A percentile compares a stretch with the other conserved stretches of the same genome.
Evolutionary conservation across 2,888 invertebrate genomes (phyloP).

Genomic region (Laspeyria flexula): DNA sequence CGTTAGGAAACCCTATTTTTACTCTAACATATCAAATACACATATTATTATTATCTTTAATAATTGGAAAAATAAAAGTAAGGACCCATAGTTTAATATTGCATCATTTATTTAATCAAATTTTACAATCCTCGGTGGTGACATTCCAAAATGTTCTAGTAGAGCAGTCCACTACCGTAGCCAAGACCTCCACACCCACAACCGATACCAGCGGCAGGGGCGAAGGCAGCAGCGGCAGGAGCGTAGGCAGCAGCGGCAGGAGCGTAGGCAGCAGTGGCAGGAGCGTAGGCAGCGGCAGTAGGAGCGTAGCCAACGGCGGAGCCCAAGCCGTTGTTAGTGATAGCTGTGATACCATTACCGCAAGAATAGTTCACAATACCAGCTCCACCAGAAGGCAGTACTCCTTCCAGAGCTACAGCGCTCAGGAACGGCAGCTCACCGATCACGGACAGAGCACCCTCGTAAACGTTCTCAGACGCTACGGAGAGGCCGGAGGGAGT

Average conservation of each 20-base stretch:
- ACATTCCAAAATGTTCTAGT: not conserved
- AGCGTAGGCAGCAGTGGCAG: not conserved
- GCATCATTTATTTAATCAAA: no score
- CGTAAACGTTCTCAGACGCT: slow-evolving; percentile 51
- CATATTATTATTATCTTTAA: no score
- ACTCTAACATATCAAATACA: no score
- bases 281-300: not conserved
- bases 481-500: slow-evolving; percentile 48
- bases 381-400: slow-evolving; percentile 44
- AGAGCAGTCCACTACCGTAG: not conserved
- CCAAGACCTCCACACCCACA: not conserved
- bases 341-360: slow-evolving; percentile 36
- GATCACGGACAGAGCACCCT: slow-evolving; percentile 39
- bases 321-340: not conserved
- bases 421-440: slow-evolving; percentile 56
- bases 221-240: not conserved
- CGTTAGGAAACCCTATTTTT: no score
- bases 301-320: not conserved
- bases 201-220: not conserved
- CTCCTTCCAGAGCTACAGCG: slow-evolving; percentile 48
- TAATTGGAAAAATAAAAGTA: no score
- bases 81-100: no score
- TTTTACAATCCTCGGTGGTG: not conserved
- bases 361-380: slow-evolving; percentile 46
- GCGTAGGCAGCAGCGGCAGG: not conserved